Base-by-base conservation (phyloP, 2,797 vertebrate genomes). In the Apogon hyalosoma region DNA sequence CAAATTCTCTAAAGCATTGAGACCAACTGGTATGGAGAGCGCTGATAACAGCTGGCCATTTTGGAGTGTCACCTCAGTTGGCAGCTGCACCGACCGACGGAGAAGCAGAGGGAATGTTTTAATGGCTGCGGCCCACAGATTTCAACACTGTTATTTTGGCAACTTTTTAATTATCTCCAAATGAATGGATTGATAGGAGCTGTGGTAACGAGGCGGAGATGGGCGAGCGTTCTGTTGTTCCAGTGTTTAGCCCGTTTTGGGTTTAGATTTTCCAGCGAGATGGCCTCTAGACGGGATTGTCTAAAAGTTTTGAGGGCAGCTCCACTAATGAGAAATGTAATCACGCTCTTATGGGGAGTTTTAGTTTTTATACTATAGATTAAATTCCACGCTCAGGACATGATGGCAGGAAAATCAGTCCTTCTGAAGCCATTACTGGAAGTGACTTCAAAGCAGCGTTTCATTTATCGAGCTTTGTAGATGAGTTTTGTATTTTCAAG, bases 41-140 rank as follows among this genome's bases (percentile, higher is more conserved):
- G 68, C 91, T 90, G 93, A 95, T 94, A 94, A 94, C 92, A 92
- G 90, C 90, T 90, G 90, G 83, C 85, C 87, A 77, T 90, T 88
- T 87, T 88, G 77, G 89, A 92, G 87, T 66, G 90, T 92, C 92
- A 91, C 89, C 88, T 91, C 84, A 65, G 75, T 84, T 87, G 78
- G 85, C 89, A 88, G 86, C 81, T 73, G 85, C 70, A 83, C 59
- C 59, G 71, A 70, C 56, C 6, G 71, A 77, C 63, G 55, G 65
- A 75, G 79, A 47, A 64, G 50, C 85, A 79, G 74, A 57, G 70
- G 74, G 64, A 76, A 66, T 49, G 69, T 84, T 88, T 87, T 87
- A 86, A 90, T 82, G 76, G 87, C 78, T 86, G 76, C 80, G 65
- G 87, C 80, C 82, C 61, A 59, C 66, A 86, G 68, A 91, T 86